Evolutionary conservation across 2,888 invertebrate genomes (phyloP), one percentile per base, ranked within the genome.

Genomic region (Phyllotreta cruciferae): DNA sequence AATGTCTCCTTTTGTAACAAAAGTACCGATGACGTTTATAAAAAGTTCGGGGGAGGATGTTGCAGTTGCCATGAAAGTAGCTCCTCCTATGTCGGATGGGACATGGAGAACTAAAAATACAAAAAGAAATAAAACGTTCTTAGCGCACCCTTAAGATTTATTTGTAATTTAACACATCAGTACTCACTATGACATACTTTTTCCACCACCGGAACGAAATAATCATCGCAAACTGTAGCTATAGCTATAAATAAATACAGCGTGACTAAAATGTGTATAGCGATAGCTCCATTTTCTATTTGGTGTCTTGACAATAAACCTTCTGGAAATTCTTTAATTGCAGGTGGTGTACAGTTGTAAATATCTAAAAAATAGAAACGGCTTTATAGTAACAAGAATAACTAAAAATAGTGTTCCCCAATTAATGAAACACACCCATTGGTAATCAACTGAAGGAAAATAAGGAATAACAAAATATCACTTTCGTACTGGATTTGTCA

Each of bases 151-250:
- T 41, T n/a, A 41, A 41, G 10, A 41, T 41, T 10, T 41, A 10
- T 41, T 1, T 3, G 4, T 10, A 3, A 9, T 41, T n/a, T 10
- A 41, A 41, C 10, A 41, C 10, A 41, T 41, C 7, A 8, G 38
- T 52, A 52, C 60, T 60, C 38, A 60, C 60, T 60, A 14, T 52
- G 60, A 8, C 60, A 60, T 60, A 60, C 44, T 44, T 53, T 53
- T 52, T 60, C 60, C 9, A 60, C 60, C 8, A 14, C 60, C 7
- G 60, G 60, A 7, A 60, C 60, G 10, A 60, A 60, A 37, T 60
- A 60, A 44, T 52, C 52, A 44, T 60, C 60, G 39, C 60, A 60
- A 52, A 60, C 38, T 24, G 53, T 53, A 44, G 60, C 60, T 52
- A 60, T 52, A 6, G 52, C 60, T 7, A 13, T 52, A 44, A 60